Percentiles rank a stretch among this genome's conserved stretches.
These are phyloP conservation scores for Urocitellus parryii DNA, from an alignment of 2,113 vertebrate genomes.

Conservation along the genomic window DNA sequence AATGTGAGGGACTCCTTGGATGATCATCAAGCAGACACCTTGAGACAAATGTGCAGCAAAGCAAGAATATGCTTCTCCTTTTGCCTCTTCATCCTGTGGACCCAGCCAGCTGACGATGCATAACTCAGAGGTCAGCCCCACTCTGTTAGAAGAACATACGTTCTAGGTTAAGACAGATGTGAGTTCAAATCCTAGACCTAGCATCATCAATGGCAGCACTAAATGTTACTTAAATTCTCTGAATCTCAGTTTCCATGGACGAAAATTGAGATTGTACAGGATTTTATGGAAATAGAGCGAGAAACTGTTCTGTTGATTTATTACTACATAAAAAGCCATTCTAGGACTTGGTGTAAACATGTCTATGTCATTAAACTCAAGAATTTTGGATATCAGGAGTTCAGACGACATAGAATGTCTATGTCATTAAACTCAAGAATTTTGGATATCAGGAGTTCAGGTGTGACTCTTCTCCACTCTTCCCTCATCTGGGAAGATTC, in stretches of 20 bases:
- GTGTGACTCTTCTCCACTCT: background rate
- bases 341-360: background rate
- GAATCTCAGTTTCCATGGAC: background rate
- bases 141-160: background rate
- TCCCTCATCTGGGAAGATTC: background rate
- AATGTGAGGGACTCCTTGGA: constrained; percentile 1
- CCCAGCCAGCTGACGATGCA: background rate
- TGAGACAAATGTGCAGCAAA: background rate
- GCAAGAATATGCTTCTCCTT: background rate
- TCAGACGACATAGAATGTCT: too few relatives aligned
- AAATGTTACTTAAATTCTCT: background rate
- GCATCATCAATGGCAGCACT: background rate
- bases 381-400: background rate
- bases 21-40: background rate
- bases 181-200: background rate
- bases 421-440: background rate
- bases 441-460: background rate
- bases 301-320: background rate
- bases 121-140: background rate
- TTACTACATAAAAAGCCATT: background rate
- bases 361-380: background rate
- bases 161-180: background rate
- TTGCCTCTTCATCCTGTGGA: background rate
- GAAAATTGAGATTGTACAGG: background rate
- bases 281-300: background rate